Conservation (phyloP, 2,888 invertebrate genomes). For the Philopedon plagiatum region DNA sequence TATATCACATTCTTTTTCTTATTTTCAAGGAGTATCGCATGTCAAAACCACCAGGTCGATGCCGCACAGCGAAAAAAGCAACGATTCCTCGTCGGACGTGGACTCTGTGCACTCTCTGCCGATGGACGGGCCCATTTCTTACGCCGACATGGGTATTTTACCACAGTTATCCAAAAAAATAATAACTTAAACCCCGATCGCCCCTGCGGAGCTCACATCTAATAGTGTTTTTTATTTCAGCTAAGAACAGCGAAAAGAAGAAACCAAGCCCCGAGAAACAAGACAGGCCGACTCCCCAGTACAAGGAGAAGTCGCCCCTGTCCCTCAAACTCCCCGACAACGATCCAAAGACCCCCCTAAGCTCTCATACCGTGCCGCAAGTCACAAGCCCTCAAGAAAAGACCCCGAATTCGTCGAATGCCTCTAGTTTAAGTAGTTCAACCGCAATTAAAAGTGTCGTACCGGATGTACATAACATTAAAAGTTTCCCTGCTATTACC, state of each 20-base stretch:
- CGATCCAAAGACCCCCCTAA: constrained; percentile 12
- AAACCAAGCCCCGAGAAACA: constrained; percentile 57
- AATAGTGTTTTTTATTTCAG: constrained; percentile 62
- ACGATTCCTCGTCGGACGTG: constrained; percentile 86
- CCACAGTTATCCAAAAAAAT: neutral
- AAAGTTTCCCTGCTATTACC: constrained; percentile 64
- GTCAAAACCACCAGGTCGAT: constrained; percentile 81
- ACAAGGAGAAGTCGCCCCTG: constrained; percentile 53
- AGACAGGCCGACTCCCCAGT: constrained; percentile 52
- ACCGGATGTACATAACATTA: constrained; percentile 62
- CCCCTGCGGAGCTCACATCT: too few species aligned
- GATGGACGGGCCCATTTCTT: constrained; percentile 75
- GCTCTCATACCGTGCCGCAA: constrained; percentile 20
- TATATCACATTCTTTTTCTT: constrained; percentile 3
- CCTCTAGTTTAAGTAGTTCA: constrained; percentile 15
- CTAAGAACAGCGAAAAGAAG: constrained; percentile 71
- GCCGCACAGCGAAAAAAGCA: constrained; percentile 87
- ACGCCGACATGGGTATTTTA: constrained; percentile 78
- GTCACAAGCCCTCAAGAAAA: constrained; percentile 22
- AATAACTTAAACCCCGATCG: too few species aligned
- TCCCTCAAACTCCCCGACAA: constrained; percentile 5
- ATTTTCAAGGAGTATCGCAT: constrained; percentile 30
- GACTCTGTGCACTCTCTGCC: constrained; percentile 91
- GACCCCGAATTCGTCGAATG: neutral
- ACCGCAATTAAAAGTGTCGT: constrained; percentile 42